Evolutionary conservation across 1,140 invertebrate genomes (phyloP), one percentile per base, ranked within the genome.

Genomic region (Pararge aegeria): DNA sequence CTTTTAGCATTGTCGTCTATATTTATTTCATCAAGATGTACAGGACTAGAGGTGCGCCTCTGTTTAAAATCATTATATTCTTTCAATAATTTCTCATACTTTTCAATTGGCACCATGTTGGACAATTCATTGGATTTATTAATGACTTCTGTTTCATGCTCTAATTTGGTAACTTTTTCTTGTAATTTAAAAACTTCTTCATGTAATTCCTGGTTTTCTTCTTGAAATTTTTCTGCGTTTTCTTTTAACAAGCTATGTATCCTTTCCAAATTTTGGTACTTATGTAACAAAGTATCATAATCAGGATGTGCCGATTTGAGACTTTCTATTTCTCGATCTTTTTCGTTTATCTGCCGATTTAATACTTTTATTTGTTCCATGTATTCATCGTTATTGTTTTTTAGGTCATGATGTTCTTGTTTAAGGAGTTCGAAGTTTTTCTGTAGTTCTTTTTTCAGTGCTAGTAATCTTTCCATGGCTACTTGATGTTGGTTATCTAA

Each of bases 401-500:
- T 90, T 13, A 93, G 68, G 21, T 86, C 81, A 52, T 91, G 84
- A 38, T 93, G 90, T 66, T 94, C 92, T 15, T 83, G 69, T 71
- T 91, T 90, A 0, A 94, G 72, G 10, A 89, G 73, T 66, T 92
- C 91, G 59, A 90, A 90, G 63, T 94, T 94, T n/a, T 90, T 90
- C 49, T 93, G 91, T n/a, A 93, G 69, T 55, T 94, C 92, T 13
- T 91, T 91, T 78, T 94, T 94, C n/a, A 94, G 69, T 0, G 86
- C 73, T 13, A 94, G 71, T 12, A 94, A 67, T 73, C 92, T 91
- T 50, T 94, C 93, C 82, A 95, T 93, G 0, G 93, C 94, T 62
- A 91, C 78, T 62, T 94, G 91, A 73, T 96, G 94, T 76, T 96
- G 94, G 38, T 76, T 89, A 73, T 96, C 95, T 64, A 96, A 82